A percentile compares a stretch with the other conserved stretches of the same genome.
phyloP scores from a whole-genome alignment of 1,140 invertebrate species.

The Scaptomyza graminum region DNA sequence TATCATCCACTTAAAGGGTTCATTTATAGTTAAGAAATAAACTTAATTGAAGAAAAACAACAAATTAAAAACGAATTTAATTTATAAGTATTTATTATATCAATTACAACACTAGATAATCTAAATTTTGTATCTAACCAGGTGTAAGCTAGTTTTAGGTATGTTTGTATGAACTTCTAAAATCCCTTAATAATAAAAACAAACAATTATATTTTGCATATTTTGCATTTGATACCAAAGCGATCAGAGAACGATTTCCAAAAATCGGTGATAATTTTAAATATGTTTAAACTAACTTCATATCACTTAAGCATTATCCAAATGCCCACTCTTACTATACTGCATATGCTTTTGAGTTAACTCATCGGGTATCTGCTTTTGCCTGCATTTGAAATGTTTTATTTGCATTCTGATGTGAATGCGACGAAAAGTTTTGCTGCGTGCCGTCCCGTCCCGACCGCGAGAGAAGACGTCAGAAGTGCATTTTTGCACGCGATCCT shows the following conservation, averaged over 20 bases:
- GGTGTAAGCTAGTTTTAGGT: too few relatives aligned
- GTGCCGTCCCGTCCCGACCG: slow-evolving; percentile 15
- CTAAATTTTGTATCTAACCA: too few relatives aligned
- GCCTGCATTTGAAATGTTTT: slow-evolving; percentile 76
- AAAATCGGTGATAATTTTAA: neutral
- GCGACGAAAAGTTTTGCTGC: slow-evolving; percentile 69
- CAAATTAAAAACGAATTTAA: too few relatives aligned
- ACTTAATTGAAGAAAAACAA: too few relatives aligned
- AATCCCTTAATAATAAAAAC: too few relatives aligned
- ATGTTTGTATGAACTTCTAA: too few relatives aligned
- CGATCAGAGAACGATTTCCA: neutral
- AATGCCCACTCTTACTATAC: slow-evolving; percentile 3
- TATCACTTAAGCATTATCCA: slow-evolving; percentile 4
- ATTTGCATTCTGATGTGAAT: slow-evolving; percentile 77
- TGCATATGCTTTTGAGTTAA: neutral
- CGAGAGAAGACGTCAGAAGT: slow-evolving; percentile 55
- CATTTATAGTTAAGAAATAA: too few relatives aligned
- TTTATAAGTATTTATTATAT: too few relatives aligned
- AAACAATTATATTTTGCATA: too few relatives aligned
- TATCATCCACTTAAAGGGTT: too few relatives aligned
- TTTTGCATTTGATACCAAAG: too few relatives aligned
- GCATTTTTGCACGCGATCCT: slow-evolving; percentile 81
- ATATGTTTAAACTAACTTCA: slow-evolving; percentile 3
- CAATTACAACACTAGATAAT: too few relatives aligned
- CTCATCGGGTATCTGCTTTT: slow-evolving; percentile 17